Conservation (phyloP, 2,113 vertebrate genomes). For the Nesoenas mayeri region DNA sequence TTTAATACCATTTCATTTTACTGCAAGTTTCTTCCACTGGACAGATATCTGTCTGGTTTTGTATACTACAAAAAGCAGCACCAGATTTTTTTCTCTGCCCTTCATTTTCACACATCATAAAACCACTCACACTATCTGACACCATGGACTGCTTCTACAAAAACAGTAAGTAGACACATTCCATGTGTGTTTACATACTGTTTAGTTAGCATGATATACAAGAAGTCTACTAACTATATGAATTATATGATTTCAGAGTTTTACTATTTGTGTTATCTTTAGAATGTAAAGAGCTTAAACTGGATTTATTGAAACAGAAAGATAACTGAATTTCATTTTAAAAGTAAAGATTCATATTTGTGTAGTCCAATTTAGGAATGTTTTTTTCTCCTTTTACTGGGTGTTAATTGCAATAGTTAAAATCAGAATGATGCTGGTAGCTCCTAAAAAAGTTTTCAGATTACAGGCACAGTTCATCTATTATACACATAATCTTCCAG, state of each 20-base stretch:
- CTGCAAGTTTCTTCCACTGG: neutral
- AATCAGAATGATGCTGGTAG: neutral
- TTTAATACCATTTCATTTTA: neutral
- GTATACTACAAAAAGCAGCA: neutral
- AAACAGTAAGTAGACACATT: neutral
- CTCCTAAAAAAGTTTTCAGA: neutral
- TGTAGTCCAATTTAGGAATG: neutral
- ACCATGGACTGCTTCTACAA: neutral
- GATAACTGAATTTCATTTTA: neutral
- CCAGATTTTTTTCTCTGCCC: neutral
- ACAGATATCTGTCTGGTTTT: neutral
- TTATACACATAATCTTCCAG: neutral
- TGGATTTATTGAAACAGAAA: neutral
- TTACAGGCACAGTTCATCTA: neutral
- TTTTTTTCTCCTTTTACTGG: neutral
- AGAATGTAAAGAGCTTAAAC: neutral
- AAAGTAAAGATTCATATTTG: neutral
- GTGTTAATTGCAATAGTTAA: neutral
- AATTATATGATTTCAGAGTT: neutral
- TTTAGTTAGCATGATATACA: neutral
- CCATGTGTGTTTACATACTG: accelerated
- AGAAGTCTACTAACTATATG: neutral
- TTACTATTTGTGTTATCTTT: neutral
- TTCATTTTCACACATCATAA: neutral
- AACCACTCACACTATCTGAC: neutral